Conservation (phyloP, 2,797 vertebrate genomes). For the Acanthurus leucopareius region DNA sequence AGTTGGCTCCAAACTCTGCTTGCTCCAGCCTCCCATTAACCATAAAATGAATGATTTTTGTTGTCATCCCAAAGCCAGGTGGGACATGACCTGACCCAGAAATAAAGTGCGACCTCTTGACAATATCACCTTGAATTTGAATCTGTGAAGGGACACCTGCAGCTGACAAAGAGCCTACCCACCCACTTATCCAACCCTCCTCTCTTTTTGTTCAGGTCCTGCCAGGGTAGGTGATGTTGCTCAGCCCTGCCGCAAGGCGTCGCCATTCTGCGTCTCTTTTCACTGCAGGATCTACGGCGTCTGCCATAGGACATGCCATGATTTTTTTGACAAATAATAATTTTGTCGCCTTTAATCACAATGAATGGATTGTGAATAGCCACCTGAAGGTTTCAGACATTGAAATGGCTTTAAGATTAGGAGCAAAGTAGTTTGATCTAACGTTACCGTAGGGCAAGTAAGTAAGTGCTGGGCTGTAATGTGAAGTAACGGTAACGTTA, state of each 20-base stretch:
- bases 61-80: conserved; percentile 51
- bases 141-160: conserved; percentile 50
- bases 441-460: accelerated
- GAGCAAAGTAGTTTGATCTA: accelerated
- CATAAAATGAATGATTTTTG: conserved; percentile 74
- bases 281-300: conserved; percentile 43
- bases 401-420: background rate
- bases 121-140: conserved; percentile 1
- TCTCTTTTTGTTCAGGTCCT: background rate
- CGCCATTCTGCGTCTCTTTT: conserved; percentile 1
- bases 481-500: conserved; percentile 40
- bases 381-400: accelerated
- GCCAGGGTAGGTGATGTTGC: background rate
- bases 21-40: conserved; percentile 71
- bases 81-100: conserved; percentile 20
- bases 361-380: background rate
- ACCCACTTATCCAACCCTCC: background rate
- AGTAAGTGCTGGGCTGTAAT: background rate
- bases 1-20: conserved; percentile 70
- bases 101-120: conserved; percentile 25
- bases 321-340: background rate
- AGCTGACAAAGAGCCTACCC: conserved; percentile 58
- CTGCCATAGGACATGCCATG: conserved; percentile 39
- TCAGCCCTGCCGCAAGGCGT: conserved; percentile 30
- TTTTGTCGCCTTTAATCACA: background rate